phyloP scores from a whole-genome alignment of 2,888 invertebrate species.

The Eucera pruinosa region DNA sequence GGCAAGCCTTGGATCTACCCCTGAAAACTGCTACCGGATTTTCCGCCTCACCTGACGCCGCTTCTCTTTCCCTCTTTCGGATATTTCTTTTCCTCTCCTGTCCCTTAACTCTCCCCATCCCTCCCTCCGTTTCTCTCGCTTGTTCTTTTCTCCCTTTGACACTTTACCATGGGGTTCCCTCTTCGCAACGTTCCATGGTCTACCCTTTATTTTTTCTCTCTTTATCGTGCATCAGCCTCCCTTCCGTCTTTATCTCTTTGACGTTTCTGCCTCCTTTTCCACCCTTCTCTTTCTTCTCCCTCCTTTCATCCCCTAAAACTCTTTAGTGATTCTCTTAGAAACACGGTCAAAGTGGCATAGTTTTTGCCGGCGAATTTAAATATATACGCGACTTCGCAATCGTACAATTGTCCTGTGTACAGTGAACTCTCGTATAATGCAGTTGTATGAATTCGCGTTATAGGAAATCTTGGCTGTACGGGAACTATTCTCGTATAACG shows the following conservation, averaged over 20 bases:
- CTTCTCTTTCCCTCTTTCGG: slow-evolving; percentile 36
- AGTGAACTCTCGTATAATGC: too few relatives aligned
- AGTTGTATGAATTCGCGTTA: too few relatives aligned
- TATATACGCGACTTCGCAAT: too few relatives aligned
- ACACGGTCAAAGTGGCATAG: too few relatives aligned
- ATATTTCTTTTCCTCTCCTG: slow-evolving; percentile 17
- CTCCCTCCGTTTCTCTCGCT: slow-evolving; percentile 41
- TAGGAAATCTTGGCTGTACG: too few relatives aligned
- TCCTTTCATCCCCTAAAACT: not conserved
- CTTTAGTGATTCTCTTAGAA: too few relatives aligned
- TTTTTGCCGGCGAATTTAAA: too few relatives aligned
- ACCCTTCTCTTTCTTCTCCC: not conserved
- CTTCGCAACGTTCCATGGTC: not conserved
- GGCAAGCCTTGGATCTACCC: slow-evolving; percentile 59
- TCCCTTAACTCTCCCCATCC: not conserved
- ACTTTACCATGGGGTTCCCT: not conserved
- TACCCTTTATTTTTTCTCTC: not conserved
- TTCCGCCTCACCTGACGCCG: slow-evolving; percentile 68
- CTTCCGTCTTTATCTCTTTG: slow-evolving; percentile 21
- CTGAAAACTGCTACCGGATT: slow-evolving; percentile 72
- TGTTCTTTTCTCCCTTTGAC: slow-evolving; percentile 55
- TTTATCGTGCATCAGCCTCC: not conserved
- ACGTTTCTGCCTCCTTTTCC: slow-evolving; percentile 19
- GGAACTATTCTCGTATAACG: too few relatives aligned
- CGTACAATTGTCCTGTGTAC: too few relatives aligned